Conservation (phyloP, 2,113 vertebrate species). For the Loxodonta africana region DNA sequence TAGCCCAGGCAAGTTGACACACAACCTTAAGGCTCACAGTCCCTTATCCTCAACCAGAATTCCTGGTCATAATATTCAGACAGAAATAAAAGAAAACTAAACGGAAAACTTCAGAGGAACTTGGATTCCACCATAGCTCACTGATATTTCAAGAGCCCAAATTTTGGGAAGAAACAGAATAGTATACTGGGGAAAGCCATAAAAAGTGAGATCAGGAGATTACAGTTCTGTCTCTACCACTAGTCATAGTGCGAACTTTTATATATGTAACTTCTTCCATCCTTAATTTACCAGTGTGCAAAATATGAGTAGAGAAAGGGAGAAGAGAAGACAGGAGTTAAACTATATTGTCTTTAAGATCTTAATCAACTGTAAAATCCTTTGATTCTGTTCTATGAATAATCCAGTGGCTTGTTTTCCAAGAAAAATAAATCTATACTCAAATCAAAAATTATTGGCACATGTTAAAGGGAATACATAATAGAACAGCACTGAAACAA, state of each 20-base stretch:
- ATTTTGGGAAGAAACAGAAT: not conserved
- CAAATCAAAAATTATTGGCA: slow-evolving; percentile 39
- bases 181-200: not conserved
- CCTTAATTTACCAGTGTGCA: not conserved
- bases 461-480: not conserved
- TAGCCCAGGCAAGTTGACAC: no score
- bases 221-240: not conserved
- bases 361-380: not conserved
- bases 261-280: not conserved
- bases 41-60: not conserved
- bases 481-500: not conserved
- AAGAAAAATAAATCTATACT: not conserved
- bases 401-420: not conserved
- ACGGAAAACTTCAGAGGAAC: not conserved
- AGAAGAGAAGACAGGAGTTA: not conserved
- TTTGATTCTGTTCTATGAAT: not conserved
- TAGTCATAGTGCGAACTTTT: not conserved
- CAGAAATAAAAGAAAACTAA: not conserved
- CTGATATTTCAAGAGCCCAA: not conserved
- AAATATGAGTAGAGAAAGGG: not conserved
- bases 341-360: not conserved
- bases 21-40: no score
- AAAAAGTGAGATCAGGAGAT: not conserved
- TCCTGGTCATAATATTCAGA: not conserved
- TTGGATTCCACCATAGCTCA: not conserved